Conservation (phyloP, 1,140 invertebrate genomes). For the Andrena cerasifolii region DNA sequence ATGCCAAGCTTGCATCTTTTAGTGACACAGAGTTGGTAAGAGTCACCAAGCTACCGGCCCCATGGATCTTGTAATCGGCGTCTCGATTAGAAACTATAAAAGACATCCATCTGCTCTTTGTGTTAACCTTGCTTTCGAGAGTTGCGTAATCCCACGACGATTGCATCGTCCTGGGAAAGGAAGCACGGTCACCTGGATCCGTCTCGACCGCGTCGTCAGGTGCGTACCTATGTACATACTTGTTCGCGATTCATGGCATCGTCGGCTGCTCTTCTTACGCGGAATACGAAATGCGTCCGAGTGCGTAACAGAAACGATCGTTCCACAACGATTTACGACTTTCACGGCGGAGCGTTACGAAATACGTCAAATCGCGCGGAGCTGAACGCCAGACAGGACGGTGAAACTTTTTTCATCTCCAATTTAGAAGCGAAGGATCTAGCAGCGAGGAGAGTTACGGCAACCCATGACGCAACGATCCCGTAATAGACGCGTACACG, state of each 20-base stretch:
- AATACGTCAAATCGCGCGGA: background rate
- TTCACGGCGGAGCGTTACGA: background rate
- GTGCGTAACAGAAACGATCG: background rate
- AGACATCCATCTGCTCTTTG: no score
- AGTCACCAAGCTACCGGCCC: no score
- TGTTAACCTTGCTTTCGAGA: conserved; percentile 54
- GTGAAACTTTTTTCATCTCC: no score
- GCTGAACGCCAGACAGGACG: background rate
- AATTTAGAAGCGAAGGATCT: no score
- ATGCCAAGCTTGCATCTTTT: no score
- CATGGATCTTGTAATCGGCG: background rate
- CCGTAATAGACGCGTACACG: no score
- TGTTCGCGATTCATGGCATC: background rate
- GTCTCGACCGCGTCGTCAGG: background rate
- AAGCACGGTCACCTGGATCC: background rate
- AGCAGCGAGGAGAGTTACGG: no score
- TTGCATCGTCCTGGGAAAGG: conserved; percentile 35
- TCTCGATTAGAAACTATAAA: no score
- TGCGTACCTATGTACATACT: no score
- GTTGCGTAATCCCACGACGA: conserved; percentile 45
- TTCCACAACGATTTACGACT: background rate
- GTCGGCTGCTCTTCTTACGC: background rate
- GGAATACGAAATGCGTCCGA: conserved; percentile 5
- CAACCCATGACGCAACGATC: no score
- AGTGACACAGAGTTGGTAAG: no score